These are phyloP conservation scores for Chaenocephalus aceratus DNA, from an alignment of 2,113 vertebrate species.

Conservation along the genomic window DNA sequence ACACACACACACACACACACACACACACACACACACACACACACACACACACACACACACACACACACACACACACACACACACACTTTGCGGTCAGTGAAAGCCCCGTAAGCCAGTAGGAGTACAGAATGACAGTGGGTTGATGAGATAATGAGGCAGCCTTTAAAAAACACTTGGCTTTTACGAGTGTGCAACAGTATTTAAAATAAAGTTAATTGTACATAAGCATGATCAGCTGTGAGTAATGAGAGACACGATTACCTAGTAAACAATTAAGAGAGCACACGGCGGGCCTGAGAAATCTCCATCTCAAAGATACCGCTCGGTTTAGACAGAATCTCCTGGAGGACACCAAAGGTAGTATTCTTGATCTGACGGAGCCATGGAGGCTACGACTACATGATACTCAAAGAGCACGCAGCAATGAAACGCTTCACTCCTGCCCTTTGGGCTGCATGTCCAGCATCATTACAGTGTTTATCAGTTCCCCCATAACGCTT, in stretches of 20 bases:
- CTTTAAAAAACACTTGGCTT: conserved; percentile 75
- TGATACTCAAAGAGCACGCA: not conserved
- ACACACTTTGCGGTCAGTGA: conserved; percentile 43
- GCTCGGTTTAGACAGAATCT: not conserved
- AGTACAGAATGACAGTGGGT: conserved; percentile 65
- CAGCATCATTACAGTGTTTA: conserved; percentile 64
- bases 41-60: no score
- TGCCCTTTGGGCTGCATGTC: conserved; percentile 42
- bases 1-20: no score
- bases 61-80: no score
- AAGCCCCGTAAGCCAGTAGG: conserved; percentile 43
- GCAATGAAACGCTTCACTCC: not conserved
- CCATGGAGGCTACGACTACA: not conserved
- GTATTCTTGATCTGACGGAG: not conserved
- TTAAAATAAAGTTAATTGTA: conserved; percentile 79
- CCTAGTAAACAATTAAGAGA: conserved; percentile 59
- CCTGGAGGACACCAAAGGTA: not conserved
- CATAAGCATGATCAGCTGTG: conserved; percentile 79
- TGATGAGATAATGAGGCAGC: conserved; percentile 74
- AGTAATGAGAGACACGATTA: conserved; percentile 51
- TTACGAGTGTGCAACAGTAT: conserved; percentile 75
- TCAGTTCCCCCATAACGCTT: conserved; percentile 68
- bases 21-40: no score
- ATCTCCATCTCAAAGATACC: not conserved
- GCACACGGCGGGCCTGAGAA: not conserved